These are phyloP conservation scores for Megaceryle alcyon DNA, from an alignment of 2,797 vertebrate genomes.

Conservation along the genomic window DNA sequence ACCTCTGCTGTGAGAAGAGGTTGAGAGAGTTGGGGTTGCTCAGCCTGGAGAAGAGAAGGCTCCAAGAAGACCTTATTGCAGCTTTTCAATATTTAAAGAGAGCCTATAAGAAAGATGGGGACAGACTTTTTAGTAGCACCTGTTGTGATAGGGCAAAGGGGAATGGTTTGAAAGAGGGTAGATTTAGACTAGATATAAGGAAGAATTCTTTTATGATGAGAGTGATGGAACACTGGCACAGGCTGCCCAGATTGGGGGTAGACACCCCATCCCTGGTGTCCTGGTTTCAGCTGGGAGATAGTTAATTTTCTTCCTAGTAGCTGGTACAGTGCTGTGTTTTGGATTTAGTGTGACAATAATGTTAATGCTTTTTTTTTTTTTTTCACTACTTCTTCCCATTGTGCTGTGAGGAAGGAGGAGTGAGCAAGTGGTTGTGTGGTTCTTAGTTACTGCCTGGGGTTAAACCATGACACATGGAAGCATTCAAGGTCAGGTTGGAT, in stretches of 20 bases:
- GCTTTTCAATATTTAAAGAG: neutral
- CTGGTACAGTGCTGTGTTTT: neutral
- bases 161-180: neutral
- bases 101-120: neutral
- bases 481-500: neutral
- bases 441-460: neutral
- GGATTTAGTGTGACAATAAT: neutral
- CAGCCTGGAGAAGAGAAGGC: neutral
- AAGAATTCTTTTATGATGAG: neutral
- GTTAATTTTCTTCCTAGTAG: neutral
- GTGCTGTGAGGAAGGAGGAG: neutral
- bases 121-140: neutral
- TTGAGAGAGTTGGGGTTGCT: neutral
- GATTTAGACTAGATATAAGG: neutral
- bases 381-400: neutral
- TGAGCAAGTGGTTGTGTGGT: neutral
- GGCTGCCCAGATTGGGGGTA: neutral
- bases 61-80: accelerated
- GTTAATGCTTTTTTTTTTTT: neutral
- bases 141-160: accelerated
- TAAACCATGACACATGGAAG: neutral
- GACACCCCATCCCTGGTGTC: neutral
- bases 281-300: neutral
- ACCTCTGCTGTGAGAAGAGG: accelerated
- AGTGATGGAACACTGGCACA: neutral